Base-by-base conservation (phyloP, 2,888 invertebrate species). In the Eilema depressum region DNA sequence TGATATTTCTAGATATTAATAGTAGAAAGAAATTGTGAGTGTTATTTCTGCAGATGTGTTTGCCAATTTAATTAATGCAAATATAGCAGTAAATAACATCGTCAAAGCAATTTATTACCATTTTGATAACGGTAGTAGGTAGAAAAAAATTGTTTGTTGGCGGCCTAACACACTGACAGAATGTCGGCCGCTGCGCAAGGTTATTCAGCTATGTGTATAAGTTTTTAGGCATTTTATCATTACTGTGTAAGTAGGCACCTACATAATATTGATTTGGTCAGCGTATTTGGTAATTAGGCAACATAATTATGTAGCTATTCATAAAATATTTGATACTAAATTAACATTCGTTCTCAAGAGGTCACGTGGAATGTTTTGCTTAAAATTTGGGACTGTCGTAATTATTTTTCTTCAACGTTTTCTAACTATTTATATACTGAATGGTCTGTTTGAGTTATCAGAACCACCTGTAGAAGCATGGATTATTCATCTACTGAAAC, bases 81-180 rank as follows among this genome's bases (percentile, higher is more conserved):
- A 84, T 79, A 75, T 85, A 85, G 82, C 85, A 85, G 86, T 84
- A 85, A 86, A 87, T 80, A 83, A 72, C 76, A 71, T 81, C 79
- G 75, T 79, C 82, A 80, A 84, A 82, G 77, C 71, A 83, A 82
- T 83, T 85, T 85, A 85, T 85, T 77, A 78, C 75, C 75, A 75
- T 75, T 78, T 78, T 78, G 77, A 83, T 87, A 87, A 87, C 87
- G 87, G 87, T 86, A 81, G 76, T 79, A 61, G 69, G 72, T 66
- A 75, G 77, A 85, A 86, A 86, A 59, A 86, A 84, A 82, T 69
- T 80, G 79, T 85, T 83, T 81, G 75, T 75, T 77, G 78, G 77
- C 75, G 77, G 75, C 77, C 74, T 77, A 80, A 74, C 71, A 70
- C 41, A 75, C 61, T 79, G 82, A 76, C 82, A 82, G 80, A 81